These are phyloP conservation scores for Timandra comae DNA, from an alignment of 2,888 invertebrate species.

Conservation along the genomic window DNA sequence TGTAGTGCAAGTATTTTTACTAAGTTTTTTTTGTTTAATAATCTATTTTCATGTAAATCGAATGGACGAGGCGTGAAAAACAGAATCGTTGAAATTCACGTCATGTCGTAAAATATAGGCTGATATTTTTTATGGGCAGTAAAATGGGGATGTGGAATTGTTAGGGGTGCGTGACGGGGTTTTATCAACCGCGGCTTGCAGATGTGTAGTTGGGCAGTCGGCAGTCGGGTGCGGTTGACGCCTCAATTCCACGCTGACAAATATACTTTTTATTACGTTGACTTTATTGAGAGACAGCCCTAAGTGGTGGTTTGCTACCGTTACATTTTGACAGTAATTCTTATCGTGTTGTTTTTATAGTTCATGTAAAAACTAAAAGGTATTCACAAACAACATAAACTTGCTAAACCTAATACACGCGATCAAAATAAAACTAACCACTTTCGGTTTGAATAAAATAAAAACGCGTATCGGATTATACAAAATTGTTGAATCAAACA, in stretches of 20 bases:
- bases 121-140: conserved; percentile 53
- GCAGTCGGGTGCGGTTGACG: conserved; percentile 14
- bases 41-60: conserved; percentile 10
- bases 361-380: no score
- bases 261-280: conserved; percentile 10
- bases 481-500: no score
- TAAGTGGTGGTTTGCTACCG: background rate
- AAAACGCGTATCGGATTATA: no score
- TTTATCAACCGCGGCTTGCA: conserved; percentile 7
- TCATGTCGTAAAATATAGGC: conserved; percentile 43
- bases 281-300: background rate
- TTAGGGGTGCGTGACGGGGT: conserved; percentile 30
- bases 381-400: no score
- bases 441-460: no score
- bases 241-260: conserved; percentile 11
- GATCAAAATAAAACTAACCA: no score
- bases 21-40: background rate
- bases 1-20: no score
- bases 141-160: conserved; percentile 46
- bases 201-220: conserved; percentile 4
- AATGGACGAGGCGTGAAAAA: conserved; percentile 26
- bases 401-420: no score
- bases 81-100: conserved; percentile 37
- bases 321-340: background rate
- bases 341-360: no score